Evolutionary conservation across 1,140 invertebrate species (phyloP).

Genomic region (Bombus haemorrhoidalis): DNA sequence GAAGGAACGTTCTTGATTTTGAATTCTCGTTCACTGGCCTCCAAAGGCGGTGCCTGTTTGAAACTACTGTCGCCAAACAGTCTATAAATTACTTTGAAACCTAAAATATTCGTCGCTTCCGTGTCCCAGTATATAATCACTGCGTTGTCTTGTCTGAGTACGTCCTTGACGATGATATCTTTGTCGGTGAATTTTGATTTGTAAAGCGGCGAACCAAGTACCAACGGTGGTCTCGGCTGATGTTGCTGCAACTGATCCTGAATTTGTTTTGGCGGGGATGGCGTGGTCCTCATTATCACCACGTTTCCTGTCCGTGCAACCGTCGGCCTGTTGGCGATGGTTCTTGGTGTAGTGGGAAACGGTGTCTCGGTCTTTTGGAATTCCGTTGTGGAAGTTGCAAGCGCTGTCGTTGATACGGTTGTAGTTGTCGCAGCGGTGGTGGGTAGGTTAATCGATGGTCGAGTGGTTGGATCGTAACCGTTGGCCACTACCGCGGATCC

Average conservation of each 20-base stretch:
- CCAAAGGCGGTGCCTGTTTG: conserved; percentile 93
- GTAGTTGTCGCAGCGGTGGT: conserved; percentile 60
- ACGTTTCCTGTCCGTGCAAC: conserved; percentile 79
- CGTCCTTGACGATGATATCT: conserved; percentile 93
- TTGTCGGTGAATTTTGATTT: conserved; percentile 86
- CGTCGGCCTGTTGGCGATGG: conserved; percentile 70
- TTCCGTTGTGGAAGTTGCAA: conserved; percentile 66
- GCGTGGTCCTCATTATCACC: conserved; percentile 78
- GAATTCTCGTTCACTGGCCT: conserved; percentile 93
- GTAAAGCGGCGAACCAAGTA: conserved; percentile 87
- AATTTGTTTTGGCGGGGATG: conserved; percentile 74
- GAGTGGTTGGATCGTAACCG: conserved; percentile 52
- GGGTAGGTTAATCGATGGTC: conserved; percentile 55
- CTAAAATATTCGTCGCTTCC: conserved; percentile 91
- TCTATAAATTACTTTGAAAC: conserved; percentile 94
- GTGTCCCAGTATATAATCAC: conserved; percentile 96
- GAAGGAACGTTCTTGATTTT: conserved; percentile 95
- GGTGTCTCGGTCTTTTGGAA: conserved; percentile 62
- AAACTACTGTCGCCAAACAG: conserved; percentile 95
- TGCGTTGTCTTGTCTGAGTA: conserved; percentile 92
- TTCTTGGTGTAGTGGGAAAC: conserved; percentile 67
- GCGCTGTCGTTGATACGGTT: conserved; percentile 71
- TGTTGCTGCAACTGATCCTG: conserved; percentile 72
- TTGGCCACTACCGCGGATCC: conserved; percentile 67
- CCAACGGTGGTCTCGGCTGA: conserved; percentile 87